phyloP scores from a whole-genome alignment of 2,113 vertebrate genomes.

The Forbesichthys agassizii region DNA sequence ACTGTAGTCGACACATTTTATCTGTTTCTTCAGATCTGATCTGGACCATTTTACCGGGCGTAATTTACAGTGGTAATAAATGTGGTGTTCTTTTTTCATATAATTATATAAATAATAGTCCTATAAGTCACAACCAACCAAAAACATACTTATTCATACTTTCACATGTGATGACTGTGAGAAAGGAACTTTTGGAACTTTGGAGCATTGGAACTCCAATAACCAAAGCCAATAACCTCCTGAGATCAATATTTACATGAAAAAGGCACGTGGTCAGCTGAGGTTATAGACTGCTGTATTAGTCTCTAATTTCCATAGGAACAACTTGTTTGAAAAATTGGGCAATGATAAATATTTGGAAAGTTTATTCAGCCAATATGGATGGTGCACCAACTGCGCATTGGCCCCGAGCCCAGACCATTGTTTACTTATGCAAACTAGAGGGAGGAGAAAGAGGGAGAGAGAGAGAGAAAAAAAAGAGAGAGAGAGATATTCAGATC shows the following conservation, averaged over 20 bases:
- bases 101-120: too few species aligned
- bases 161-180: too few species aligned
- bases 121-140: too few species aligned
- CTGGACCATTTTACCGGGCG: too few species aligned
- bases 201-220: too few species aligned
- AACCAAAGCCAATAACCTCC: too few species aligned
- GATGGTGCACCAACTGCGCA: background rate
- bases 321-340: background rate
- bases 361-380: background rate
- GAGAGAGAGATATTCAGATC: background rate
- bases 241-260: background rate
- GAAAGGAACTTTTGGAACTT: too few species aligned
- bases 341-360: background rate
- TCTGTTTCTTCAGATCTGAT: too few species aligned
- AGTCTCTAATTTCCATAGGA: background rate
- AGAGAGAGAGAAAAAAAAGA: background rate
- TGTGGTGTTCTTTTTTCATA: too few species aligned
- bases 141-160: too few species aligned
- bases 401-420: conserved; percentile 40
- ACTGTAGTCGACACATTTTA: too few species aligned
- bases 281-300: background rate
- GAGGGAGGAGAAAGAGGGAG: background rate
- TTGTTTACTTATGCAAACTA: conserved; percentile 6
- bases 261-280: background rate
- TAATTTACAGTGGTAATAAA: too few species aligned